phyloP scores from a whole-genome alignment of 92 coral and sea anemone species.

The Porites divaricata region DNA sequence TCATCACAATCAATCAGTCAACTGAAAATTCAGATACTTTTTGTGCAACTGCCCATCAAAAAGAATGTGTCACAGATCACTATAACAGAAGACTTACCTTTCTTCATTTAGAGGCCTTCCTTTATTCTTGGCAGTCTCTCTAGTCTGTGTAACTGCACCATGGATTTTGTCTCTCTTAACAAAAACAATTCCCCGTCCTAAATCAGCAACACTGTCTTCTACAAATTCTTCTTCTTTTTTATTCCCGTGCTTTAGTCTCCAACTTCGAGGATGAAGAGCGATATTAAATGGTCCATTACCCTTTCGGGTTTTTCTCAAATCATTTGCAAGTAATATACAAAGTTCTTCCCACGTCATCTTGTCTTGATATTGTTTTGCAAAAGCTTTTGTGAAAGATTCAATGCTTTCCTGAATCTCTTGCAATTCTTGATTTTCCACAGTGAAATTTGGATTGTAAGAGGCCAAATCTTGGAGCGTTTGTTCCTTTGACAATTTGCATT shows the following conservation, averaged over 20 bases:
- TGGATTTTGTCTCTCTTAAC: conserved; percentile 39
- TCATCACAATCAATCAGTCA: too few relatives aligned
- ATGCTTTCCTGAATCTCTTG: conserved; percentile 48
- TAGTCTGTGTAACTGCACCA: conserved; percentile 31
- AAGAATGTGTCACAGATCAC: too few relatives aligned
- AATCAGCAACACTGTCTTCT: conserved; percentile 34
- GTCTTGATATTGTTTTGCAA: conserved; percentile 79
- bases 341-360: conserved; percentile 89
- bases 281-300: conserved; percentile 59
- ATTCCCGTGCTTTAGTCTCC: conserved; percentile 19
- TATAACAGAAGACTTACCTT: conserved; percentile 50
- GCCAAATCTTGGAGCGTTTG: conserved; percentile 86
- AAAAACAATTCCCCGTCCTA: conserved; percentile 56
- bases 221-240: conserved; percentile 30
- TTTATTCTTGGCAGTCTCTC: conserved; percentile 24
- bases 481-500: conserved; percentile 61
- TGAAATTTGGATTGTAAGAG: conserved; percentile 59
- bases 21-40: too few relatives aligned
- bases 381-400: conserved; percentile 55
- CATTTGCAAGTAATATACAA: conserved; percentile 83
- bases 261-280: conserved; percentile 55
- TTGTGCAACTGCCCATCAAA: too few relatives aligned
- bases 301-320: conserved; percentile 61
- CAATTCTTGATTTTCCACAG: conserved; percentile 25
- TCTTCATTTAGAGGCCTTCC: conserved; percentile 37